A percentile compares a stretch with the other conserved stretches of the same genome.
phyloP scores from a whole-genome alignment of 2,113 vertebrate genomes.

The Laticauda colubrina region DNA sequence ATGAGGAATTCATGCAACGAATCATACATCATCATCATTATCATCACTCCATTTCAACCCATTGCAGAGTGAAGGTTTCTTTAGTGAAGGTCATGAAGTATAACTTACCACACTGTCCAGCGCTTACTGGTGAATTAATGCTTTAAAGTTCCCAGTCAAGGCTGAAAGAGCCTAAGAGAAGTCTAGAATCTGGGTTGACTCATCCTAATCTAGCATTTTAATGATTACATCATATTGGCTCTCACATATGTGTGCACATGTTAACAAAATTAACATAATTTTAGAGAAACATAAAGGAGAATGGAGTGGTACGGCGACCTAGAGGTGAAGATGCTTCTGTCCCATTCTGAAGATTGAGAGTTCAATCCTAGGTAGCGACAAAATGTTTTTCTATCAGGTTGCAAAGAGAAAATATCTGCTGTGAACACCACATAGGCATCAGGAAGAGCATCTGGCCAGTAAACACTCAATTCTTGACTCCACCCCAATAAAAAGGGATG shows the following conservation, averaged over 20 bases:
- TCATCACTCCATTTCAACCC: not conserved
- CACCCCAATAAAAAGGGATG: not conserved
- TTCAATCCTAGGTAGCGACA: not conserved
- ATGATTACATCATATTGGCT: not conserved
- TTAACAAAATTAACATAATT: conserved; percentile 35
- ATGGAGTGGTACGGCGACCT: accelerated
- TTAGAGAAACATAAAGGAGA: conserved; percentile 17
- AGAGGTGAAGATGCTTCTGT: not conserved
- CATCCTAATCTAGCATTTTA: not conserved
- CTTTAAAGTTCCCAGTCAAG: not conserved
- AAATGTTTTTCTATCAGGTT: not conserved
- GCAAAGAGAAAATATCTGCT: not conserved
- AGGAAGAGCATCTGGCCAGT: not conserved
- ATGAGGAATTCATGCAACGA: not conserved
- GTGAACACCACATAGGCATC: not conserved
- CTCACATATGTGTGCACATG: not conserved
- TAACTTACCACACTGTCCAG: not conserved
- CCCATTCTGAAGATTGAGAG: not conserved
- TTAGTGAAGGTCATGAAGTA: not conserved
- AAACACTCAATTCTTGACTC: not conserved
- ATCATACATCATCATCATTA: not conserved
- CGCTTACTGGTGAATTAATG: not conserved
- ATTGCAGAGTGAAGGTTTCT: not conserved
- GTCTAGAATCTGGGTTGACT: not conserved
- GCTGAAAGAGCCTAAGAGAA: not conserved